Conservation (phyloP, 2,888 invertebrate genomes). For the Tineola bisselliella region DNA sequence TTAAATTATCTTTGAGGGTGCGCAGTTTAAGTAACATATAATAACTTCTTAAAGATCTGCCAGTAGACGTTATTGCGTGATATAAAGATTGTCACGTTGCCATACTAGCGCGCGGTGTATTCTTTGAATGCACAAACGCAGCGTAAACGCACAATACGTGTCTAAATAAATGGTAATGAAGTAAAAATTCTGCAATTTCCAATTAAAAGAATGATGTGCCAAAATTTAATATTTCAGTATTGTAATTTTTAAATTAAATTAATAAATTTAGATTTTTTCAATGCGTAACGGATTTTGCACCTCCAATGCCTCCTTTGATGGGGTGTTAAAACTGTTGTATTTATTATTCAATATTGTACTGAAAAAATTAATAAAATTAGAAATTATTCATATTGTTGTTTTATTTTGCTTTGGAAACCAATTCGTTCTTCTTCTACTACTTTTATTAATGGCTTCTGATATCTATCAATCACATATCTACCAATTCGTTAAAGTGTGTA, state of each 20-base stretch:
- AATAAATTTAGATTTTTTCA: slow-evolving; percentile 13
- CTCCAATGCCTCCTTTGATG: slow-evolving; percentile 41
- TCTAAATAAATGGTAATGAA: slow-evolving; percentile 4
- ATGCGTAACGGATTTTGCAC: slow-evolving; percentile 54
- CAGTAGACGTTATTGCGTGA: no score
- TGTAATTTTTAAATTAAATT: background rate
- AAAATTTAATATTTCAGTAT: slow-evolving; percentile 16
- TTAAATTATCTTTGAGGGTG: no score
- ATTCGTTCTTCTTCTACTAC: no score
- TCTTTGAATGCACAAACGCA: background rate
- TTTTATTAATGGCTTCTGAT: no score
- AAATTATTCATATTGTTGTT: slow-evolving; percentile 43
- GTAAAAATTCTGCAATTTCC: background rate
- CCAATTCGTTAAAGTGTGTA: no score
- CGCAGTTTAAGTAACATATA: no score
- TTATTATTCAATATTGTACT: slow-evolving; percentile 58
- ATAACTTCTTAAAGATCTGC: no score
- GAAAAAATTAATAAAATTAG: slow-evolving; percentile 47
- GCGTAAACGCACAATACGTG: slow-evolving; percentile 19
- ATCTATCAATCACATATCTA: no score
- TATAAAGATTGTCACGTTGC: background rate
- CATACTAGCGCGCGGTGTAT: background rate
- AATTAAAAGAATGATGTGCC: slow-evolving; percentile 12
- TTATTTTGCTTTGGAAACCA: slow-evolving; percentile 24
- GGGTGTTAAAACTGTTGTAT: slow-evolving; percentile 61